These are phyloP conservation scores for Morinoia aosen DNA, from an alignment of 2,888 invertebrate species.

Conservation along the genomic window DNA sequence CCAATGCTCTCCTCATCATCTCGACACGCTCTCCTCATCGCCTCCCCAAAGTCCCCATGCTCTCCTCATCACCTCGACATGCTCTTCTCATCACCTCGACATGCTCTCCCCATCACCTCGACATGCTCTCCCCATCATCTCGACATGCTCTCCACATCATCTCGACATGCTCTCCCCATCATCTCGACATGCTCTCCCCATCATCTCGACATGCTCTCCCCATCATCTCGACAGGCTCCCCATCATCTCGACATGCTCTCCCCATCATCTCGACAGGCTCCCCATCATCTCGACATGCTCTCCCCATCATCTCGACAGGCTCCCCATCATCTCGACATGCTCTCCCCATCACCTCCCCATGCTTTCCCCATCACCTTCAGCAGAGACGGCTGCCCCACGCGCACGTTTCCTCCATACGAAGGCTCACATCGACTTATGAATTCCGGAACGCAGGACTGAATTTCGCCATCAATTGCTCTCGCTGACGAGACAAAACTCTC, in stretches of 20 bases:
- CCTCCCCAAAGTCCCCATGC: too few species aligned
- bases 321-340: not conserved
- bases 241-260: too few species aligned
- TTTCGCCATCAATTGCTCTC: not conserved
- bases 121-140: not conserved
- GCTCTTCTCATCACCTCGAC: not conserved
- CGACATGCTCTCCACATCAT: too few species aligned
- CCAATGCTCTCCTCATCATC: too few species aligned
- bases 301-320: too few species aligned
- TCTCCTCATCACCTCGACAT: too few species aligned
- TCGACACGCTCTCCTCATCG: too few species aligned
- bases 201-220: not conserved
- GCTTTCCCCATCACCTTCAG: not conserved
- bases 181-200: not conserved
- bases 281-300: not conserved
- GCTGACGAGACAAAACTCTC: not conserved
- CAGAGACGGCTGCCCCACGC: not conserved
- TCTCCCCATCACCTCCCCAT: not conserved
- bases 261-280: too few species aligned
- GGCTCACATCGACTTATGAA: not conserved
- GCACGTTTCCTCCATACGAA: not conserved
- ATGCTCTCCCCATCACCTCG: not conserved
- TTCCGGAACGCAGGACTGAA: not conserved
- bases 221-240: too few species aligned
- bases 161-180: not conserved